Percentiles rank a stretch among this genome's conserved stretches.
Conservation (phyloP, 2,888 invertebrate species). For the Leptopilina drosophilae region DNA sequence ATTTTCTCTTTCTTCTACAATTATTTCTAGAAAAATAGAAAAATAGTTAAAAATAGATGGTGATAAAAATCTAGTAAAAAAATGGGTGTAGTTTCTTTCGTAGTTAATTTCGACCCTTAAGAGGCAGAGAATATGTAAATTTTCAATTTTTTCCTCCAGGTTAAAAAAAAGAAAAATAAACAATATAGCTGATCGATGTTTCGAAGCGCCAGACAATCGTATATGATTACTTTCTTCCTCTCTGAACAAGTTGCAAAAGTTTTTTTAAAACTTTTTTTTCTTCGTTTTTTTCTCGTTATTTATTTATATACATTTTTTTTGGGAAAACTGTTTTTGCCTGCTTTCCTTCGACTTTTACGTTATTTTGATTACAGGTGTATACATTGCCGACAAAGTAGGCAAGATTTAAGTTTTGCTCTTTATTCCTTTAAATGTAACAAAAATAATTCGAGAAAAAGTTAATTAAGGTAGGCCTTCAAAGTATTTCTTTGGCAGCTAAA, state of each 20-base stretch:
- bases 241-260: slow-evolving; percentile 36
- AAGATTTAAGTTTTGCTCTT: slow-evolving; percentile 28
- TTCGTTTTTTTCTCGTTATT: no score
- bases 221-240: slow-evolving; percentile 46
- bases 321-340: slow-evolving; percentile 48
- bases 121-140: slow-evolving; percentile 1
- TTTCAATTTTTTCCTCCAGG: not conserved
- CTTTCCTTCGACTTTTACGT: slow-evolving; percentile 46
- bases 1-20: no score
- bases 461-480: slow-evolving; percentile 7
- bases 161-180: not conserved
- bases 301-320: no score
- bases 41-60: no score
- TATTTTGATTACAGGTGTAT: slow-evolving; percentile 54
- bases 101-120: not conserved
- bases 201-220: slow-evolving; percentile 40
- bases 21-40: no score
- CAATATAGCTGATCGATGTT: slow-evolving; percentile 17
- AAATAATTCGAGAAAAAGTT: slow-evolving; percentile 29
- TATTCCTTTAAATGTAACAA: slow-evolving; percentile 40
- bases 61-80: no score
- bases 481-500: slow-evolving; percentile 34
- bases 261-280: not conserved
- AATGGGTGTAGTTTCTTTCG: not conserved
- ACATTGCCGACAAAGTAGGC: slow-evolving; percentile 47